These are phyloP conservation scores for Rhinella marina DNA, from an alignment of 2,797 vertebrate species.

Conservation along the genomic window DNA sequence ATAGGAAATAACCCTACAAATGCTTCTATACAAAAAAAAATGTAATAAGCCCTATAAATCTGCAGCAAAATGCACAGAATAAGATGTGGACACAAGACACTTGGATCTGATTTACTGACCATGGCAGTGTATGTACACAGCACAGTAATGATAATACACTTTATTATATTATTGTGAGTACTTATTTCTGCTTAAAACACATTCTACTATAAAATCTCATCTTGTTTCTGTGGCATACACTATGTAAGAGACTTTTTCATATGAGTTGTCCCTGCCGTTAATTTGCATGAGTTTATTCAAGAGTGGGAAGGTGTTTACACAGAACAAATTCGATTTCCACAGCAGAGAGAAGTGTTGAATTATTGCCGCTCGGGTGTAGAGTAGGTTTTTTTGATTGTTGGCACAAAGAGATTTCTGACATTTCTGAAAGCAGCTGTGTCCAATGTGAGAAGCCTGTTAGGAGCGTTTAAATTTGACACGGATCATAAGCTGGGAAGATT, in stretches of 20 bases:
- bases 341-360: background rate
- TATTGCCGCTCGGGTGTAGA: background rate
- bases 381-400: conserved; percentile 7
- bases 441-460: conserved; percentile 49
- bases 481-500: conserved; percentile 48
- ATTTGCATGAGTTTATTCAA: conserved; percentile 17
- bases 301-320: background rate
- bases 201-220: background rate
- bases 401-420: conserved; percentile 37
- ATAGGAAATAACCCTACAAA: too few relatives aligned
- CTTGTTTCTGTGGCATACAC: background rate
- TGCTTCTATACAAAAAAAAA: too few relatives aligned
- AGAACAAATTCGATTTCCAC: conserved; percentile 23
- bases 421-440: conserved; percentile 54
- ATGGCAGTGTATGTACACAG: background rate
- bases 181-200: background rate
- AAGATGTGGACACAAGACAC: too few relatives aligned
- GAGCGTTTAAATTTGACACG: conserved; percentile 52
- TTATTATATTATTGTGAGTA: background rate
- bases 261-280: background rate
- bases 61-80: too few relatives aligned
- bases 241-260: background rate
- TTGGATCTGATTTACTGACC: background rate
- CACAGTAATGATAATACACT: background rate
- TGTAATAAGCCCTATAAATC: too few relatives aligned